A percentile compares a stretch with the other conserved stretches of the same genome.
phyloP scores from a whole-genome alignment of 2,797 vertebrate species.

The Platyrinchus mystaceus region DNA sequence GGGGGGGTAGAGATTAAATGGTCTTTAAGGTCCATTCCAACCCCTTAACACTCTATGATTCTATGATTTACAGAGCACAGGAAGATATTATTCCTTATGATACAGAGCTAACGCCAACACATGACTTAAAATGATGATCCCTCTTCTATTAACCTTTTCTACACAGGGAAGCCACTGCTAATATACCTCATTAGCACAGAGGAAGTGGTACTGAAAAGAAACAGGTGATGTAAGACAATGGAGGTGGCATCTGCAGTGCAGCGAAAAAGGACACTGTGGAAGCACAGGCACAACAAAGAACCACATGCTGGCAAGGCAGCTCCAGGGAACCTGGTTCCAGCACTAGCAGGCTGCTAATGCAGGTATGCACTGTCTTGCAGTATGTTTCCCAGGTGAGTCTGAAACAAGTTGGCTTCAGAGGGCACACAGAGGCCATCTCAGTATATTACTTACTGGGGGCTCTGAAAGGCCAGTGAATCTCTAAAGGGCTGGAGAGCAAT shows the following conservation, averaged over 20 bases:
- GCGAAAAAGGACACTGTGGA: background rate
- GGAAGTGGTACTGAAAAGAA: background rate
- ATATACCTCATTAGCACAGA: background rate
- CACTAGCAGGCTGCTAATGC: background rate
- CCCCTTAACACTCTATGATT: background rate
- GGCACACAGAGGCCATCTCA: background rate
- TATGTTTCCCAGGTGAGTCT: background rate
- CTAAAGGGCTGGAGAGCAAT: background rate
- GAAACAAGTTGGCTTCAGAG: background rate
- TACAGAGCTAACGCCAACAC: background rate
- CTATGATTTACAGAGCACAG: background rate
- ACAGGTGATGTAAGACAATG: background rate
- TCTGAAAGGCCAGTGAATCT: background rate
- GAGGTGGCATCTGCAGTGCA: background rate
- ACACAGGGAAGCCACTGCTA: background rate
- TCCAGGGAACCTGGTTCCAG: background rate
- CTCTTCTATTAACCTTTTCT: background rate
- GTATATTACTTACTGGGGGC: background rate
- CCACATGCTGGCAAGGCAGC: background rate
- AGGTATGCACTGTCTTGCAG: background rate
- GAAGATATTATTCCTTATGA: background rate
- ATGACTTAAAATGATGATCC: background rate
- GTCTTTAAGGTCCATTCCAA: background rate
- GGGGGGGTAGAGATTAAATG: background rate
- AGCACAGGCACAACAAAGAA: background rate